Base-by-base conservation (phyloP, 2,797 vertebrate species). In the Podarcis lilfordi region DNA sequence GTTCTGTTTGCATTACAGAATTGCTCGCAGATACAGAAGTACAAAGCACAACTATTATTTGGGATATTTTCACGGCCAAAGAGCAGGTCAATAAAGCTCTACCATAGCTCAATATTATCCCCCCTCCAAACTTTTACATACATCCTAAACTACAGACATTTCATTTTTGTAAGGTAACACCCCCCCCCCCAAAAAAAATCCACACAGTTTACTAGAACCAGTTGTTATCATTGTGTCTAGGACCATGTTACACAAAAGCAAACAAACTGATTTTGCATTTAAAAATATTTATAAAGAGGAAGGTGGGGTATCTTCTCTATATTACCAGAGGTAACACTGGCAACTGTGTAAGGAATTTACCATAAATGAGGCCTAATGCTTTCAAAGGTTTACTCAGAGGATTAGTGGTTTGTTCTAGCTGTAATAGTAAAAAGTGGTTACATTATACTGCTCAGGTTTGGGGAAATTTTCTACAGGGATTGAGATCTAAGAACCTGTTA, bases 401-500 rank as follows among this genome's bases (percentile, higher is more conserved):
- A 50, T 85, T 74, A 23, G 23, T 21, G 23, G 50, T 84, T 74
- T 84, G 66, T 84, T 80, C 50, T 64, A 84, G 55, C 29, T 80
- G 15, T 59, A 45, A 59, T 72, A 50, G 21, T 32, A 35, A 61
- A 72, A 72, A 84, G 37, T 45, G 77, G 50, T 88, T 84, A 84
- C 8, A 79, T 79, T 79, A 74, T 74, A 80, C 40, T 80, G 13
- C 35, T 74, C 59, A 32, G 61, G 29, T 85, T 82, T 82, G 71
- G 55, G 68, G n/a, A 32, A 72, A 80, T 21, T 80, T 80, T 84
- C 76, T 68, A 74, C 37, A 89, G 50, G 50, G 35, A 81, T 74
- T 86, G 85, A 86, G 66, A 81, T 84, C 82, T 80, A 84, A 79
- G 68, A 79, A 80, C 19, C 23, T 88, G 35, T 88, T 88, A 80